These are phyloP conservation scores for Xyliphius kryptos DNA, from an alignment of 2,113 vertebrate species.

Conservation along the genomic window DNA sequence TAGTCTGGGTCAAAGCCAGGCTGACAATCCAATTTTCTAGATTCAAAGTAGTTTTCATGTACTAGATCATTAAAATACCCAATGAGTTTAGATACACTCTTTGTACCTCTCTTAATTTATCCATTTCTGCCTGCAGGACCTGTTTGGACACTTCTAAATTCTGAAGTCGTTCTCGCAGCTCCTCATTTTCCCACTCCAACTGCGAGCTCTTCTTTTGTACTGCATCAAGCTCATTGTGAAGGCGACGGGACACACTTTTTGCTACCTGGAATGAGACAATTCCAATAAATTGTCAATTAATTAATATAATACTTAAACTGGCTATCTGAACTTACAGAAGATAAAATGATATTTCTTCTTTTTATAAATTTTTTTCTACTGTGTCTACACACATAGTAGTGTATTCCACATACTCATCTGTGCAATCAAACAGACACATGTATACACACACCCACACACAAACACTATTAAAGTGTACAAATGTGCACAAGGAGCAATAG, in stretches of 20 bases:
- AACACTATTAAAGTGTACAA: too few relatives aligned
- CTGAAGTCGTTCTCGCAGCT: conserved; percentile 79
- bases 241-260: conserved; percentile 86
- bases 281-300: neutral
- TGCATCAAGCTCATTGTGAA: conserved; percentile 83
- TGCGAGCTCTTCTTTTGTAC: conserved; percentile 81
- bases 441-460: too few relatives aligned
- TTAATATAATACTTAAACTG: neutral
- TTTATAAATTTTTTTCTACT: too few relatives aligned
- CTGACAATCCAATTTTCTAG: conserved; percentile 48
- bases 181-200: conserved; percentile 88
- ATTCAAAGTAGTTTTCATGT: neutral
- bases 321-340: too few relatives aligned
- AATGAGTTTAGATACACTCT: neutral
- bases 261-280: conserved; percentile 71
- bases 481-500: too few relatives aligned
- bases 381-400: too few relatives aligned
- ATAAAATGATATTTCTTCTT: too few relatives aligned
- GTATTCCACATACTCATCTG: too few relatives aligned
- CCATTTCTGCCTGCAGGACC: conserved; percentile 86
- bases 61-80: neutral
- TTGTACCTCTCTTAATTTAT: conserved; percentile 75
- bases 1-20: conserved; percentile 44
- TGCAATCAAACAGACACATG: too few relatives aligned
- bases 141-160: conserved; percentile 87